Conservation (phyloP, 2,113 vertebrate species). For the Mesembrinibis cayennensis region DNA sequence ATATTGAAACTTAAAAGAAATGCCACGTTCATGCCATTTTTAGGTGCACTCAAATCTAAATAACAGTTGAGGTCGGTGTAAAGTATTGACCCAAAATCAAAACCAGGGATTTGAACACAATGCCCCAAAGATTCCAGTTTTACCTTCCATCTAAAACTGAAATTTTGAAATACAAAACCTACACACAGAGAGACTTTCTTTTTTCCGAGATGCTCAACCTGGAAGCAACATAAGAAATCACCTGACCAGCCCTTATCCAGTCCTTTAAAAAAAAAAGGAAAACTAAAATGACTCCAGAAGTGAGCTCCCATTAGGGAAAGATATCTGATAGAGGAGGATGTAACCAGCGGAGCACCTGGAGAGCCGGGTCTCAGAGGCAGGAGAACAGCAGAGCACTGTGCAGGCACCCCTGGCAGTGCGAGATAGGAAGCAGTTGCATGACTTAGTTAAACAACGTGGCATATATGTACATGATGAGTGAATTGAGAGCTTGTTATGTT, state of each 20-base stretch:
- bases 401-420: accelerated
- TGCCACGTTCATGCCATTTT: not conserved
- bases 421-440: not conserved
- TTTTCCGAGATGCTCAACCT: not conserved
- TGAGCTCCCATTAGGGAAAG: not conserved
- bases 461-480: not conserved
- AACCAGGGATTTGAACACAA: not conserved
- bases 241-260: not conserved
- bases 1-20: not conserved
- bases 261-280: not conserved
- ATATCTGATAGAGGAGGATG: not conserved
- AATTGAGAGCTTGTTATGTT: not conserved
- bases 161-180: not conserved
- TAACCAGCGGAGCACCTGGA: not conserved
- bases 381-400: not conserved
- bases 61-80: not conserved
- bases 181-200: not conserved
- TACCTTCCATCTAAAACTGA: not conserved
- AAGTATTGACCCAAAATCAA: not conserved
- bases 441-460: not conserved
- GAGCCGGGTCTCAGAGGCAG: not conserved
- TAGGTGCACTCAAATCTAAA: not conserved
- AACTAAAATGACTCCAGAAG: not conserved
- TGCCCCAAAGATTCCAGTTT: not conserved
- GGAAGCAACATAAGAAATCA: not conserved